A percentile compares a stretch with the other conserved stretches of the same genome.
These are phyloP conservation scores for Rhodophaea formosa DNA, from an alignment of 2,888 invertebrate genomes.

Conservation along the genomic window DNA sequence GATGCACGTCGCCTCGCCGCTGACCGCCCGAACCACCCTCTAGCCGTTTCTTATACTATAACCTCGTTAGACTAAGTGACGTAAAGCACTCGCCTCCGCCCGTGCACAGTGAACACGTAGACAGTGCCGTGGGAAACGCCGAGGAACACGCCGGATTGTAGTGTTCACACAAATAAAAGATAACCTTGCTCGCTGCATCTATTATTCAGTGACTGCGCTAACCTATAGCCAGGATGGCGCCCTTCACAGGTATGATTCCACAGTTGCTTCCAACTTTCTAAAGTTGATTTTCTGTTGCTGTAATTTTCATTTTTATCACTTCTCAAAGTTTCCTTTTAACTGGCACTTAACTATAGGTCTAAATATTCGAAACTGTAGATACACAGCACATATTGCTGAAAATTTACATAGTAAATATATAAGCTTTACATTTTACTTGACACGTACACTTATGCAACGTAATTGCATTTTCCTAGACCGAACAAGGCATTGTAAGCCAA, in stretches of 20 bases:
- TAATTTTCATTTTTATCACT: background rate
- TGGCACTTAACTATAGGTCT: background rate
- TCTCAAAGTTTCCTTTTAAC: background rate
- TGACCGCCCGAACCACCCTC: slow-evolving; percentile 40
- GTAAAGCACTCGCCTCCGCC: slow-evolving; percentile 54
- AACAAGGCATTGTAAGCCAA: slow-evolving; percentile 7
- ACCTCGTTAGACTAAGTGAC: slow-evolving; percentile 70
- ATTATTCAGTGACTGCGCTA: slow-evolving; percentile 75
- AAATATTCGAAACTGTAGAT: too few relatives aligned
- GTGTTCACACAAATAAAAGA: slow-evolving; percentile 45
- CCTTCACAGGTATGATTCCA: slow-evolving; percentile 65
- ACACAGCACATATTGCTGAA: too few relatives aligned
- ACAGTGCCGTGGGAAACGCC: slow-evolving; percentile 38
- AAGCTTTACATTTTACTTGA: too few relatives aligned
- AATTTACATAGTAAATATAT: too few relatives aligned
- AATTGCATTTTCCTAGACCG: slow-evolving; percentile 15
- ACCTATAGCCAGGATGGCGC: slow-evolving; percentile 74
- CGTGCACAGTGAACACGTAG: slow-evolving; percentile 44
- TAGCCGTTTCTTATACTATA: slow-evolving; percentile 52
- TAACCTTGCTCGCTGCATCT: slow-evolving; percentile 72
- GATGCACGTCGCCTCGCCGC: slow-evolving; percentile 55
- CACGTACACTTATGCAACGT: background rate
- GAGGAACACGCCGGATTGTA: slow-evolving; percentile 41
- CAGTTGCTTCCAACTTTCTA: slow-evolving; percentile 12
- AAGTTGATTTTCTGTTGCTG: background rate